Conservation (phyloP, 2,113 vertebrate genomes). For the Centropristis striata region DNA sequence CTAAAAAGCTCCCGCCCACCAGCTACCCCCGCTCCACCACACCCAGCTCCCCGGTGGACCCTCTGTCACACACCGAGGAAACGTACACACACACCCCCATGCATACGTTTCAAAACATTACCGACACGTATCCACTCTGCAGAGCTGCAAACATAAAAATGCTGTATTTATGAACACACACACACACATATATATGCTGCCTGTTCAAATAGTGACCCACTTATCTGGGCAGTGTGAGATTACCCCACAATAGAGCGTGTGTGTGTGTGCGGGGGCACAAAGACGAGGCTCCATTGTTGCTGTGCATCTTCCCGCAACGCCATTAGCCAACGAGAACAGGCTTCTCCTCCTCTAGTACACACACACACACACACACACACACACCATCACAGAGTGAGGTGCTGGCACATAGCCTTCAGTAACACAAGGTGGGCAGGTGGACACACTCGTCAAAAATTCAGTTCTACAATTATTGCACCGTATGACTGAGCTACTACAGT, state of each 20-base stretch:
- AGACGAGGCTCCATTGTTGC: constrained; percentile 74
- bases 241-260: constrained; percentile 67
- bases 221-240: constrained; percentile 73
- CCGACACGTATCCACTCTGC: constrained; percentile 7
- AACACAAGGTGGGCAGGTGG: constrained; percentile 27
- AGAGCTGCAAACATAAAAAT: constrained; percentile 20
- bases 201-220: constrained; percentile 78
- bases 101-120: constrained; percentile 29
- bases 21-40: constrained; percentile 45
- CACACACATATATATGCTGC: constrained; percentile 15
- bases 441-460: constrained; percentile 14
- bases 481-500: constrained; percentile 1
- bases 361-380: constrained; percentile 17
- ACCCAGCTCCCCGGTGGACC: constrained; percentile 61
- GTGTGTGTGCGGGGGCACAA: constrained; percentile 41
- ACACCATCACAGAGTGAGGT: neutral
- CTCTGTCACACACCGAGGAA: constrained; percentile 48
- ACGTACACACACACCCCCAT: constrained; percentile 14
- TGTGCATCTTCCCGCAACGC: constrained; percentile 64
- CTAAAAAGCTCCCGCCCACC: constrained; percentile 68
- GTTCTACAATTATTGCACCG: neutral
- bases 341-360: constrained; percentile 6
- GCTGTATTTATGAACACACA: constrained; percentile 28
- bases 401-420: constrained; percentile 2
- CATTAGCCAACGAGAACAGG: constrained; percentile 44